Evolutionary conservation across 2,888 invertebrate genomes (phyloP), one percentile per base, ranked within the genome.

Genomic region (Xanthostigma xanthostigma): DNA sequence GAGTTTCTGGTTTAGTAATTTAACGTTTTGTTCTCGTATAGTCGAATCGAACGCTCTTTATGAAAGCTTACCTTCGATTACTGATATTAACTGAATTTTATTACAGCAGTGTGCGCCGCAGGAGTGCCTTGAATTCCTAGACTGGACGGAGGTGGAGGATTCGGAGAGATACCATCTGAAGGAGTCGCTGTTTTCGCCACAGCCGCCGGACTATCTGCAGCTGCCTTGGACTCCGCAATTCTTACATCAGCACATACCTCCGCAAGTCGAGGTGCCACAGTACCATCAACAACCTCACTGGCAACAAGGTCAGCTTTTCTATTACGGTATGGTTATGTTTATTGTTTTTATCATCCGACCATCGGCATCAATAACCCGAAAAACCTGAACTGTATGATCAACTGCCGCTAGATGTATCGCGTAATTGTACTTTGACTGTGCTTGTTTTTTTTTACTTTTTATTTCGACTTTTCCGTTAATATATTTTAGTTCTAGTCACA

Each of bases 121-220:
- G 48, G 43, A 42, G 42, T 35, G 43, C 48, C 43, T 43, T 71
- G 77, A 81, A 70, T 84, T 83, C 73, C 74, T 84, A 70, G 82
- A 84, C 73, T 74, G 82, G 62, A 76, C 75, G 65, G 81, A 78
- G 69, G 76, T 81, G 64, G 79, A 78, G 67, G 79, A 78, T 66
- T 74, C 74, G 60, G 83, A 83, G 64, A 71, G 75, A 59, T 72
- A 71, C 64, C 74, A 74, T 62, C 72, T 81, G 57, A 71, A 76
- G 63, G 71, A 74, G 55, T 78, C 79, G 53, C 69, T 82, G 56
- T 73, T 73, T 60, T 58, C 66, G 63, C 57, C 65, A 59, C 65
- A 63, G 59, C 55, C 57, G 57, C 51, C 51, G 27, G 51, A 55
- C 45, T 54, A 51, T 45, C 62, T 65, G 36, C 58, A 65, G 51